Evolutionary conservation across 2,888 invertebrate species (phyloP), one percentile per base, ranked within the genome.

Genomic region (Noctua janthe): DNA sequence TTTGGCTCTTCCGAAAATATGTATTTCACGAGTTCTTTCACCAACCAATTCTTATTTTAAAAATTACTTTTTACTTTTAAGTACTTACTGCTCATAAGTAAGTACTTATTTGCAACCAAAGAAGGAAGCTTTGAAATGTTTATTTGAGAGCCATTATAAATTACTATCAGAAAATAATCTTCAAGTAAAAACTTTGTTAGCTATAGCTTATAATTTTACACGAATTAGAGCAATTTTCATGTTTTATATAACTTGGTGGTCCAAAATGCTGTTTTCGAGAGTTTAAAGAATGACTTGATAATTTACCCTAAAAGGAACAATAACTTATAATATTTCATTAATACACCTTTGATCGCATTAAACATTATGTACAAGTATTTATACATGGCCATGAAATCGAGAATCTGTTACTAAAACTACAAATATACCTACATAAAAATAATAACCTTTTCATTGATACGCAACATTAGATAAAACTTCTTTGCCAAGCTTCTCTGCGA

Each of bases 401-500:
- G 47, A 47, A n/a, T 51, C n/a, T 11, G 47, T 81, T 47, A 23
- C 23, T 29, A 23, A 39, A 59, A 49, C 2, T 43, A 11, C 1
- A 17, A 29, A 49, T 35, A 35, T 35, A 69, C 15, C 20, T 29
- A 62, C 15, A 7, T 43, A 29, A 29, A 29, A 29, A 29, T 29
- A 35, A 6, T 43, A 35, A 6, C 6, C 10, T 15, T 11, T 39
- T 87, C 59, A 81, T 13, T 82, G 76, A 75, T 71, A 74, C 0
- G 81, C 51, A n/a, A 96, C 90, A 51, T 90, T 94, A 0, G 95
- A 95, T 13, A 95, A 51, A 0, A 96, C 95, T 76, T 94, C 91
- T 10, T 89, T 88, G 1, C 94, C 94, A 3, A 97, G 88, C 83
- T 95, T 95, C 11, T 93, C 82, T 0, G 94, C 92, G 0, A 96